Conservation (phyloP, 2,888 invertebrate genomes). For the Netelia melanura region DNA sequence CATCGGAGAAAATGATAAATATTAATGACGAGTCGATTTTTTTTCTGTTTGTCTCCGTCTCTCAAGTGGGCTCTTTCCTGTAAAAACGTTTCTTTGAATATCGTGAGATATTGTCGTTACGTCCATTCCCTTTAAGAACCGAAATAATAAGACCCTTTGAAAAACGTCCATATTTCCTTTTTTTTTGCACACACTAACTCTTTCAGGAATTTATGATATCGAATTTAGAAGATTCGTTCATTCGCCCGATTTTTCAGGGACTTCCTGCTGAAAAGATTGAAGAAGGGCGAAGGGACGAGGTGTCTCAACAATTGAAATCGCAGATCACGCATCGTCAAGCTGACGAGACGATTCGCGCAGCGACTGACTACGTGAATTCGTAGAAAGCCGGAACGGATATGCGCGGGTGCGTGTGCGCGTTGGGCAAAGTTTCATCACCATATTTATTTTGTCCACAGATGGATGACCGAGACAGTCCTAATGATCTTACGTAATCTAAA, state of each 20-base stretch:
- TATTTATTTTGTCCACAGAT: slow-evolving; percentile 1
- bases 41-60: neutral
- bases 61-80: neutral
- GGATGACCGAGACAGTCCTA: slow-evolving; percentile 15
- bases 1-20: slow-evolving; percentile 16
- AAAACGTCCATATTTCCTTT: no score
- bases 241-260: neutral
- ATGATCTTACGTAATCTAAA: neutral
- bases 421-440: slow-evolving; percentile 51
- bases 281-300: slow-evolving; percentile 4
- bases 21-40: slow-evolving; percentile 34
- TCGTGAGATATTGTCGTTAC: neutral
- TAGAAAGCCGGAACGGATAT: slow-evolving; percentile 70
- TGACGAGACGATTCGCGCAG: slow-evolving; percentile 44
- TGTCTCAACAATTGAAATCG: slow-evolving; percentile 58
- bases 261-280: slow-evolving; percentile 43
- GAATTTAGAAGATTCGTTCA: neutral
- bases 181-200: no score
- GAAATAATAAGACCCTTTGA: neutral
- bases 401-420: slow-evolving; percentile 47
- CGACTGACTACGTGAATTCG: slow-evolving; percentile 66
- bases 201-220: no score
- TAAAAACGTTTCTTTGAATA: neutral
- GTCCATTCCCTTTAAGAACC: slow-evolving; percentile 16
- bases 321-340: slow-evolving; percentile 68